Base-by-base conservation (phyloP, 2,888 invertebrate species). In the Lasioglossum pauxillum region DNA sequence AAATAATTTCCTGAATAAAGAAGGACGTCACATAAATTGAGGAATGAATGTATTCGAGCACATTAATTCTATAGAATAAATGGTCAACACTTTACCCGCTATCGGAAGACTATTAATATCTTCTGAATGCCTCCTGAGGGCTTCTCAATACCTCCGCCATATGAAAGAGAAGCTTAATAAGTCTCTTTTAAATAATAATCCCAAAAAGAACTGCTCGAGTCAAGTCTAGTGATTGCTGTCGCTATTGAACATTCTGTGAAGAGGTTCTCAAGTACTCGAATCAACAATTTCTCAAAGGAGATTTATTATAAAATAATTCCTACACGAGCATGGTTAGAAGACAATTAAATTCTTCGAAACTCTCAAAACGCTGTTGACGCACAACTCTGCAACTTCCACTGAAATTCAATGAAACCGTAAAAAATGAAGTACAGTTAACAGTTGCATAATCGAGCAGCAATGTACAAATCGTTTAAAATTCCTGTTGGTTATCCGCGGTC, bases 121-220 rank as follows among this genome's bases (percentile, higher is more conserved):
- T 60, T 60, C 57, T 60, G n/a, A 60, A 60, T 60, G n/a, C 57
- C 12, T 60, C 4, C 27, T 4, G 12, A 60, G 27, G 12, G 57
- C 12, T 60, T 12, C 57, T 60, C 57, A 27, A 60, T 60, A n/a
- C n/a, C 57, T 60, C 4, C n/a, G 57, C n/a, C 23, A 60, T 60
- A 14, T 60, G 57, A 60, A 60, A 60, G 57, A 60, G 57, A n/a
- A 60, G 57, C 57, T 60, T 60, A 60, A 60, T 60, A 60, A 60
- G n/a, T 60, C 57, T 27, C 57, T 60, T 60, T 60, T 60, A 60
- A 60, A 60, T 60, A 60, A 60, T 60, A 60, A 60, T 60, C 57
- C 57, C 12, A n/a, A 60, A 60, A 60, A 60, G 57, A 60, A 27
- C 12, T 60, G 57, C 23, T 60, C n/a, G 12, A 60, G 12, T 60